Conservation (phyloP, 2,888 invertebrate species). For the Sipunculus nudus region DNA sequence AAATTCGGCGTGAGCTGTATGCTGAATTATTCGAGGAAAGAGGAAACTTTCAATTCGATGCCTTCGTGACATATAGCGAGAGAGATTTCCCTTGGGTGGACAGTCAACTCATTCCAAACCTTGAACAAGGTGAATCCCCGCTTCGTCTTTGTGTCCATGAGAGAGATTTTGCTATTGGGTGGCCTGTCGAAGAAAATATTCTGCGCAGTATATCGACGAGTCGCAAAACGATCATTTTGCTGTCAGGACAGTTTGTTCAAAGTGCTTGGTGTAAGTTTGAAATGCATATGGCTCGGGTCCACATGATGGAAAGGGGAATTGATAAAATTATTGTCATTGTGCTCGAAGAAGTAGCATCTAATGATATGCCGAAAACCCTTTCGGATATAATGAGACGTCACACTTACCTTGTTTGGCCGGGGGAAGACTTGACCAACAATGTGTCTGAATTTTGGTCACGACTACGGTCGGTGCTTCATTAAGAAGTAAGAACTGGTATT, state of each 20-base stretch:
- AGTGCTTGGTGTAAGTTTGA: conserved; percentile 7
- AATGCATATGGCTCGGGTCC: neutral
- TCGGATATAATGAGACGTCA: neutral
- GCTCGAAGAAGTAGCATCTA: neutral
- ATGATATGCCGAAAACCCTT: neutral
- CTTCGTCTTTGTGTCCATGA: neutral
- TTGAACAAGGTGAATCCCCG: neutral
- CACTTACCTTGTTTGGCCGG: neutral
- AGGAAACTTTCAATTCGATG: neutral
- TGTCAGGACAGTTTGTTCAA: neutral
- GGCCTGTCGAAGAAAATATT: conserved; percentile 2
- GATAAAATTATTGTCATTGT: neutral
- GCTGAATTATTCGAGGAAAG: too few species aligned
- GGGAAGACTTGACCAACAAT: too few species aligned
- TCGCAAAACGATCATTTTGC: neutral
- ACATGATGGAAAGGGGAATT: neutral
- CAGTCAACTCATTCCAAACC: neutral
- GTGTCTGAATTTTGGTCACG: too few species aligned
- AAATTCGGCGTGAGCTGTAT: too few species aligned
- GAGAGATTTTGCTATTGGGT: neutral
- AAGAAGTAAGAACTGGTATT: too few species aligned
- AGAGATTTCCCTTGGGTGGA: neutral
- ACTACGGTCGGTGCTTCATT: too few species aligned
- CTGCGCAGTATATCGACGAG: neutral
- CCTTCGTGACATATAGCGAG: neutral